phyloP scores from a whole-genome alignment of 2,888 invertebrate genomes.

The Eudemis profundana region DNA sequence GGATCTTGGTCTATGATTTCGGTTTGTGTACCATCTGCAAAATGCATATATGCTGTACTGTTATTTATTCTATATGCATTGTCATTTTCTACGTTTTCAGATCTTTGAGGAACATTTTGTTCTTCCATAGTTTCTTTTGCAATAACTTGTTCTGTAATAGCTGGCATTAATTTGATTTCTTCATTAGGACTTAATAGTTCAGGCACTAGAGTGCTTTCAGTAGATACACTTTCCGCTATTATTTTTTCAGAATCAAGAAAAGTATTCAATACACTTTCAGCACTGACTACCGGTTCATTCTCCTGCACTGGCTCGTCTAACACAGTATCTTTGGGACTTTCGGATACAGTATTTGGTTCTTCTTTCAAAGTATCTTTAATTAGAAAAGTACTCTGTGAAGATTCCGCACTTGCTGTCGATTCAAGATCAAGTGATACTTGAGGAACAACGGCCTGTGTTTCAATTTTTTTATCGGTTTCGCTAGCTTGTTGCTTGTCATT shows the following conservation, averaged over 20 bases:
- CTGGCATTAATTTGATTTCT: not conserved
- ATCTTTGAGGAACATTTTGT: conserved; percentile 50
- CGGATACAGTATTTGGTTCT: conserved; percentile 1
- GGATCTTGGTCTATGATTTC: conserved; percentile 58
- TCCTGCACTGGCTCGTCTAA: not conserved
- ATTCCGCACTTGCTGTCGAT: conserved; percentile 38
- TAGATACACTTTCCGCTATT: not conserved
- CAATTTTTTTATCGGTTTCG: not conserved
- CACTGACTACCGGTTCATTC: not conserved
- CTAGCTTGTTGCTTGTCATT: not conserved
- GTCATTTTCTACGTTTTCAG: conserved; percentile 52
- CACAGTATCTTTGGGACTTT: not conserved
- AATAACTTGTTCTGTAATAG: conserved; percentile 4
- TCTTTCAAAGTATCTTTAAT: conserved; percentile 34
- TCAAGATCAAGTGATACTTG: conserved; percentile 31
- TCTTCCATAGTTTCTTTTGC: conserved; percentile 16
- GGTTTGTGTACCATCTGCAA: conserved; percentile 67
- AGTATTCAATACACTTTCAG: conserved; percentile 3
- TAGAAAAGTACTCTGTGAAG: conserved; percentile 40
- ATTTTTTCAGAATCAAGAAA: conserved; percentile 3
- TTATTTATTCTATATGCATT: conserved; percentile 53
- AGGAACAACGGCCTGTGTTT: conserved; percentile 8
- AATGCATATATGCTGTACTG: conserved; percentile 74
- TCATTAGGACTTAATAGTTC: not conserved
- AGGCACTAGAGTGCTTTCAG: not conserved